Base-by-base conservation (phyloP, 2,797 vertebrate species). In the Tapera naevia region DNA sequence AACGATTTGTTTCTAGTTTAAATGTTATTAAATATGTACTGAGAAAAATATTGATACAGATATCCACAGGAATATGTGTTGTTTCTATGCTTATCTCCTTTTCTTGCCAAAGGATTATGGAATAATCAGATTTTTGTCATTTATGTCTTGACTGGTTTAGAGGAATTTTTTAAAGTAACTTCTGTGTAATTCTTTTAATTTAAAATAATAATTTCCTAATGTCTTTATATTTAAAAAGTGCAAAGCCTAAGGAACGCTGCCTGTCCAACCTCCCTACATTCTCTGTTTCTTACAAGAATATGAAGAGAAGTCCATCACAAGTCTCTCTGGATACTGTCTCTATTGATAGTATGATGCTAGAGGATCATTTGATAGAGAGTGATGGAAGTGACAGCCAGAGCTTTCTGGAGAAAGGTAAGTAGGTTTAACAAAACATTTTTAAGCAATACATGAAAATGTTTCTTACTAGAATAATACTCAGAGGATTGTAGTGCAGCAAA, bases 301-400 rank as follows among this genome's bases (percentile, higher is more conserved):
- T 99, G 98, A 99, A 99, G 97, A 99, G 98, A 98, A 99, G 99
- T 88, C 98, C 99, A 4, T 99, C 99, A 23, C 98, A 99, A 86
- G 98, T 98, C 93, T 99, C 99, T 39, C 90, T 99, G 98, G 99
- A 99, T 95, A 99, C 98, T 96, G 97, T 99, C 94, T 99, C 99
- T 91, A 98, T 99, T 69, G 99, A 99, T 96, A 99, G 99, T 97
- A 99, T 98, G 97, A 91, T 98, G 94, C 89, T 99, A 93, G 99
- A 98, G 71, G 98, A 98, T 72, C 98, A 98, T 78, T 85, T 98
- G 56, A 86, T 97, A 93, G 98, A 99, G 97, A 99, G 99, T 65
- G 98, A 98, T 86, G 99, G 99, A 96, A 97, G 98, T 46, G 99
- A 98, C 95, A 99, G 98, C 95, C 98, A 99, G 71, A 96, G 98